Base-by-base conservation (phyloP, 2,888 invertebrate species). In the Amphimallon solstitiale region DNA sequence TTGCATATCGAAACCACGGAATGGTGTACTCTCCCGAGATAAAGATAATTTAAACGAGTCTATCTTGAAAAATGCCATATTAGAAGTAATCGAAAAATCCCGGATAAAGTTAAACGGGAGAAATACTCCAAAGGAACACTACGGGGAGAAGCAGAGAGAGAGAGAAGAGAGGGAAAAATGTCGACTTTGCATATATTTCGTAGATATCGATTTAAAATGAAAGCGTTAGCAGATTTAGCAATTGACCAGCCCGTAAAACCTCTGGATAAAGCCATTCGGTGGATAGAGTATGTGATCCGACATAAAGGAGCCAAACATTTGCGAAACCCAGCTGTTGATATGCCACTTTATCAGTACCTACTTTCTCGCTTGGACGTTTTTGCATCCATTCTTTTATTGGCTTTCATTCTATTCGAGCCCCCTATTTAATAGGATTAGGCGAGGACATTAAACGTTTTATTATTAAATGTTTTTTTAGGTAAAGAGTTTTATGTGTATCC, bases 1-100 rank as follows among this genome's bases (percentile, higher is more conserved):
- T 35, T 45, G 54, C 46, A 52, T 54, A 56, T 46, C 46, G 52
- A 52, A 40, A 43, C 21, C 40, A 49, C 5, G 45, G 37, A 52
- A 43, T 61, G 52, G 45, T n/a, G n/a, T 40, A 37, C 46, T 45
- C 17, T 43, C 19, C 12, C 12, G 19, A 52, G 66, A 66, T 62
- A 66, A 49, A 68, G 45, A 67, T 66, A 9, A 74, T 77, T 54
- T 74, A 73, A 10, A 72, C 60, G 51, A 70, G 46, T 72, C 72
- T 19, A 74, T 75, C 23, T 69, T 78, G 9, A 70, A 71, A 49
- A 68, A 67, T 17, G 73, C 75, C 52, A 72, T 78, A 43, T 19
- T 68, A 1, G 74, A 73, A 68, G 54, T 76, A 37, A 69, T 76
- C 49, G 68, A 35, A 7, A 29, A 70, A 75, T 68, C 71, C 72